Conservation (phyloP, 2,888 invertebrate species). For the Sisyra nigra region DNA sequence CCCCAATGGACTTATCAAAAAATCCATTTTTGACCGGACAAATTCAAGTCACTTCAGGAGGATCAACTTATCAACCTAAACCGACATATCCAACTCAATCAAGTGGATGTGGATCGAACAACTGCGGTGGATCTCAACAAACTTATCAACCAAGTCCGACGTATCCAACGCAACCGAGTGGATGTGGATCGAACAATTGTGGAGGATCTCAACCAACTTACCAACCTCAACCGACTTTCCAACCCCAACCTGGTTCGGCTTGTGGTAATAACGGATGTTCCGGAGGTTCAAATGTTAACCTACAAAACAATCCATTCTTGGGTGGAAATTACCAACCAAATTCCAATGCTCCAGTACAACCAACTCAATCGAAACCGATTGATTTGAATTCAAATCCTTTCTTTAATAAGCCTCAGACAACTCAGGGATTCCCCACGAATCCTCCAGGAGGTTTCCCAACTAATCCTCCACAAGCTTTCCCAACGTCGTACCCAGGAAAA, state of each 20-base stretch:
- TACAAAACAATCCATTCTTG: constrained; percentile 5
- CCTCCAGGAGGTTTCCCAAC: not conserved
- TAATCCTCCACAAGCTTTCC: not conserved
- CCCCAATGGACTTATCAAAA: not conserved
- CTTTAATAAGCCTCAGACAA: constrained; percentile 11
- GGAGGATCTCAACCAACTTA: not conserved
- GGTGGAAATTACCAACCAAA: constrained; percentile 2
- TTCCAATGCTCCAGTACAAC: not conserved
- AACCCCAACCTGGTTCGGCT: constrained; percentile 5
- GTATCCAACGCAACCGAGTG: constrained; percentile 7
- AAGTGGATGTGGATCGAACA: not conserved
- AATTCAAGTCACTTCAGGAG: not conserved
- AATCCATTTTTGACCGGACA: constrained; percentile 3
- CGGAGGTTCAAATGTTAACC: not conserved
- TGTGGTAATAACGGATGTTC: constrained; percentile 2
- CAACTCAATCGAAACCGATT: constrained; percentile 10
- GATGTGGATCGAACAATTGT: not conserved
- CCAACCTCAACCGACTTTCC: not conserved
- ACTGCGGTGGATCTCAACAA: not conserved
- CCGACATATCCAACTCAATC: constrained; percentile 2
- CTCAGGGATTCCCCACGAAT: not conserved
- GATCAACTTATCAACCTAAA: not conserved
- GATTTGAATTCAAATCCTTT: constrained; percentile 20
- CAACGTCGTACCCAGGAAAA: constrained; percentile 3
- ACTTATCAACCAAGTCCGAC: not conserved